Evolutionary conservation across 1,140 invertebrate genomes (phyloP).

Genomic region (Venturia canescens): DNA sequence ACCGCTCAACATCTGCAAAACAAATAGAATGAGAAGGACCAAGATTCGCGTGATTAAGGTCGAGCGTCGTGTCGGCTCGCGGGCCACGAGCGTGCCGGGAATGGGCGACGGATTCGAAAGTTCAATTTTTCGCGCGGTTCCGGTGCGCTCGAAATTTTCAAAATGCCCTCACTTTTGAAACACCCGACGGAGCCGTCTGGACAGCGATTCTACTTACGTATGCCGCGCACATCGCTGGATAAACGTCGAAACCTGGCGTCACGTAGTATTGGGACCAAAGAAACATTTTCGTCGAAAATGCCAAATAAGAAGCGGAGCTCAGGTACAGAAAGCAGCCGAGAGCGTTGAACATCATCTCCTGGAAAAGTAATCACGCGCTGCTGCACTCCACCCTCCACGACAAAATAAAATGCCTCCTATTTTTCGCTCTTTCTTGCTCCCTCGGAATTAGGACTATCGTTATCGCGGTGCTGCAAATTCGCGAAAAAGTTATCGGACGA

Average conservation of each 20-base stretch:
- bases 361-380: slow-evolving; percentile 65
- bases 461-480: no score
- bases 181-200: no score
- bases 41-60: no score
- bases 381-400: not conserved
- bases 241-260: slow-evolving; percentile 81
- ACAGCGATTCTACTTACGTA: no score
- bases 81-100: no score
- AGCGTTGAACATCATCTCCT: slow-evolving; percentile 88
- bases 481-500: no score
- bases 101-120: no score
- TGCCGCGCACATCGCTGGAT: slow-evolving; percentile 89
- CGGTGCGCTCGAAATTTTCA: no score
- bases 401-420: slow-evolving; percentile 1
- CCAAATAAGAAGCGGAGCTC: slow-evolving; percentile 85
- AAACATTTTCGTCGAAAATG: slow-evolving; percentile 85
- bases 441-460: not conserved
- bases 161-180: no score
- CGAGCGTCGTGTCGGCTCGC: no score
- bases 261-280: slow-evolving; percentile 81
- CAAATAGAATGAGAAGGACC: slow-evolving; percentile 55
- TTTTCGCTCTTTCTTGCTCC: not conserved
- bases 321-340: slow-evolving; percentile 86
- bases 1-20: slow-evolving; percentile 84
- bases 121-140: no score